These are phyloP conservation scores for Aphelenchoides fujianensis DNA, from an alignment of 1,140 invertebrate species.

Conservation along the genomic window DNA sequence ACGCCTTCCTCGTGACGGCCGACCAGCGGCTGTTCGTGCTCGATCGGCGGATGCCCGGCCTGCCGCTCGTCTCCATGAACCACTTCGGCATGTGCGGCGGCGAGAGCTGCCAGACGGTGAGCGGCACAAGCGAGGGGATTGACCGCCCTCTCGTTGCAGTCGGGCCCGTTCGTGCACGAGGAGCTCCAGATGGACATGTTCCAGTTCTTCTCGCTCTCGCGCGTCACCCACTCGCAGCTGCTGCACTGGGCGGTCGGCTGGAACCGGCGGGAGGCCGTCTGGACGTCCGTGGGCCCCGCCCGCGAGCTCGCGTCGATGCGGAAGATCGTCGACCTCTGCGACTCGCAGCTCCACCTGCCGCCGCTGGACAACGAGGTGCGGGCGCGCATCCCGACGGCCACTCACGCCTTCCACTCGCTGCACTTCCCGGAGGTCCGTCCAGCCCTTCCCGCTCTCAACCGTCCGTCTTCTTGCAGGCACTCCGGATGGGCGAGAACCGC, in stretches of 20 bases:
- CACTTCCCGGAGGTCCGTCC: not conserved
- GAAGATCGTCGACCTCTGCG: not conserved
- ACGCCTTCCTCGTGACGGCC: not conserved
- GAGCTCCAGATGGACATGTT: slow-evolving; percentile 5
- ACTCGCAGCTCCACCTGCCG: not conserved
- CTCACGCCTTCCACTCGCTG: not conserved
- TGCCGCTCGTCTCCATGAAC: slow-evolving; percentile 4
- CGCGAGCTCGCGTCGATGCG: not conserved
- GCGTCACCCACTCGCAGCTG: not conserved
- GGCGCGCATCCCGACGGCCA: not conserved
- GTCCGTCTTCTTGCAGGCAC: not conserved
- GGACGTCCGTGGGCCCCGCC: slow-evolving; percentile 10
- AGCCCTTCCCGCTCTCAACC: not conserved
- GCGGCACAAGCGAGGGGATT: not conserved
- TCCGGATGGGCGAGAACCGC: not conserved
- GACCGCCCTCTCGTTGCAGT: not conserved
- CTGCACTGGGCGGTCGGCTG: slow-evolving; percentile 15
- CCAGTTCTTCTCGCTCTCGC: not conserved
- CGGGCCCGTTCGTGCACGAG: slow-evolving; percentile 6
- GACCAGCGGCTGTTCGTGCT: slow-evolving; percentile 11
- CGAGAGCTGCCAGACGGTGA: not conserved
- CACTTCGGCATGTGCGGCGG: slow-evolving; percentile 19
- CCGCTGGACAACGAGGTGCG: not conserved
- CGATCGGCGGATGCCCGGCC: slow-evolving; percentile 16
- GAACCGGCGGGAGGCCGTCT: slow-evolving; percentile 13